These are phyloP conservation scores for Dysidea cf. avara DNA, from an alignment of 37 sponge, comb jelly and placozoan species.

Conservation along the genomic window DNA sequence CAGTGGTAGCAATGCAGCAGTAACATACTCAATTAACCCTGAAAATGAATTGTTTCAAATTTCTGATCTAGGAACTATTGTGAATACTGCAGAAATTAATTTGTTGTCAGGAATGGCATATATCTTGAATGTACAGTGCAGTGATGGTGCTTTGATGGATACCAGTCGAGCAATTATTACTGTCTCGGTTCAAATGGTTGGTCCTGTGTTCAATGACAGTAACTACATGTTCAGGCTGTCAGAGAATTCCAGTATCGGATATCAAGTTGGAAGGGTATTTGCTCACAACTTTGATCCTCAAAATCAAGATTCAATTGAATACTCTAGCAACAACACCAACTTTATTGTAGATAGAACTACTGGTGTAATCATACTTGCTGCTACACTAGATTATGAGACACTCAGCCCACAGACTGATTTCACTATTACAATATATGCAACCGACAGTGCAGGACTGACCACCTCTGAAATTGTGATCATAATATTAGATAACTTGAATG, in stretches of 20 bases:
- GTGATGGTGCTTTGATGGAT: constrained; percentile 25
- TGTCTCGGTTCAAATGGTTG: constrained; percentile 36
- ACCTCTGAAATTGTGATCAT: constrained; percentile 38
- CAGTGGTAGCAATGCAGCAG: constrained; percentile 15
- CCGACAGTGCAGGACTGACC: constrained; percentile 2
- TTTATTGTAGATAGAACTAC: constrained; percentile 33
- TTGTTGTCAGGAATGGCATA: no score
- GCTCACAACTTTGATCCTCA: no score
- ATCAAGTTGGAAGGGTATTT: no score
- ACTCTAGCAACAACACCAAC: no score
- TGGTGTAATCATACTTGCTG: constrained; percentile 33
- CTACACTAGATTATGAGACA: constrained; percentile 28
- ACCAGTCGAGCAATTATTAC: constrained; percentile 24
- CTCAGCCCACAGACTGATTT: not conserved
- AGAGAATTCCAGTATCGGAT: no score
- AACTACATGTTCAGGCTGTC: no score
- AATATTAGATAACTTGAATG: constrained; percentile 40
- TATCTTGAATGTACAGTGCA: constrained; percentile 26
- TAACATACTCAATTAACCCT: constrained; percentile 26
- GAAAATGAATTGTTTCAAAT: no score
- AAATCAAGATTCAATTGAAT: no score
- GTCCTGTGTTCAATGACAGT: constrained; percentile 23
- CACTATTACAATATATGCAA: constrained; percentile 22
- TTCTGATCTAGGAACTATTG: no score
- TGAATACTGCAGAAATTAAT: no score